Percentiles rank a stretch among this genome's conserved stretches.
Conservation (phyloP, 2,113 vertebrate species). For the Ellobius talpinus region DNA sequence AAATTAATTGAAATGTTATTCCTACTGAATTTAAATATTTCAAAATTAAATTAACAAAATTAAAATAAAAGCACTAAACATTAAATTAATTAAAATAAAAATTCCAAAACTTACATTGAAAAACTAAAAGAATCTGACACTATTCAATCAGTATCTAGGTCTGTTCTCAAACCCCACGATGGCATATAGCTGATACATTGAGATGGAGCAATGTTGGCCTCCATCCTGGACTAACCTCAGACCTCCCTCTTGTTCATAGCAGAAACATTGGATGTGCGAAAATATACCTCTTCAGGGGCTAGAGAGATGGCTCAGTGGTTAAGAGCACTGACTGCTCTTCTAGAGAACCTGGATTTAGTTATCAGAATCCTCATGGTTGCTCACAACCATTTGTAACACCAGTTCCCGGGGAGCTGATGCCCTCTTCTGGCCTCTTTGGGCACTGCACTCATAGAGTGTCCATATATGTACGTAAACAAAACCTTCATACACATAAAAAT, state of each 20-base stretch:
- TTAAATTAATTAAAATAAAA: neutral
- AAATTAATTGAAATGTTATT: neutral
- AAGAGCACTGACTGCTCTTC: neutral
- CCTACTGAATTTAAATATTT: neutral
- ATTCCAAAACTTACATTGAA: neutral
- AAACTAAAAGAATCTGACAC: neutral
- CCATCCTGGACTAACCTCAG: neutral
- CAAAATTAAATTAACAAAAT: neutral
- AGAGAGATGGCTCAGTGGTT: neutral
- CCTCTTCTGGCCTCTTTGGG: neutral
- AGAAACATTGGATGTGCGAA: neutral
- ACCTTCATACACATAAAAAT: neutral
- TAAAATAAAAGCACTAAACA: neutral
- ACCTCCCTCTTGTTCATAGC: neutral
- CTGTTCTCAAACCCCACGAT: neutral
- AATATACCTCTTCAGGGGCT: neutral
- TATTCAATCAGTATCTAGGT: too few relatives aligned
- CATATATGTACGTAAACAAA: neutral
- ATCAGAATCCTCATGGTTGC: too few relatives aligned
- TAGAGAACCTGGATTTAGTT: neutral
- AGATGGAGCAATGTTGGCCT: neutral
- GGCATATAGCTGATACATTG: neutral
- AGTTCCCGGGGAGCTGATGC: neutral
- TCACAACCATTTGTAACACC: neutral
- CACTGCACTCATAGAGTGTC: neutral